A percentile compares a stretch with the other conserved stretches of the same genome.
phyloP scores from a whole-genome alignment of 1,140 invertebrate genomes.

The Pachypeltis micranthus region DNA sequence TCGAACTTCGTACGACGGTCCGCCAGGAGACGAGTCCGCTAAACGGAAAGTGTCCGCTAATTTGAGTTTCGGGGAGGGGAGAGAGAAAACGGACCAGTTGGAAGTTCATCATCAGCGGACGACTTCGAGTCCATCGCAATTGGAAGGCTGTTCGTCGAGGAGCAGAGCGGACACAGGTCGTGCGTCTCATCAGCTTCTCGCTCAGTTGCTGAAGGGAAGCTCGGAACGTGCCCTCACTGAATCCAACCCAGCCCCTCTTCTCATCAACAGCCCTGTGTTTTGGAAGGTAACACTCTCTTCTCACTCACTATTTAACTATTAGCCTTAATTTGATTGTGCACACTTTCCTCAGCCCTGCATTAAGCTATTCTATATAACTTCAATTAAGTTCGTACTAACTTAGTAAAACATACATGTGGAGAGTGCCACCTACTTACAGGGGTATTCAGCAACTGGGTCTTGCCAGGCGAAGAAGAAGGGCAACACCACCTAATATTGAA shows the following conservation, averaged over 20 bases:
- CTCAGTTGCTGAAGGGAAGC: constrained; percentile 58
- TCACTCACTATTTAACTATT: constrained; percentile 9
- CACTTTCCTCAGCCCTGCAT: too few species aligned
- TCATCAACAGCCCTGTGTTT: constrained; percentile 24
- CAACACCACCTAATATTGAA: too few species aligned
- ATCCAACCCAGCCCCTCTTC: constrained; percentile 11
- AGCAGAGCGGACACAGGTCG: constrained; percentile 3
- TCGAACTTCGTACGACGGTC: constrained; percentile 29
- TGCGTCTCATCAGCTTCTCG: constrained; percentile 54
- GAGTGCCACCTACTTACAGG: too few species aligned
- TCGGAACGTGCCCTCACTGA: constrained; percentile 45
- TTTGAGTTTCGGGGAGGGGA: constrained; percentile 28
- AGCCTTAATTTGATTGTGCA: background rate
- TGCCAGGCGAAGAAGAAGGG: too few species aligned
- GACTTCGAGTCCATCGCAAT: constrained; percentile 64
- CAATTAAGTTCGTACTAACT: too few species aligned
- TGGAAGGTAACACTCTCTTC: constrained; percentile 31
- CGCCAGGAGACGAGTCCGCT: constrained; percentile 25
- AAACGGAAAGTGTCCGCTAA: constrained; percentile 43
- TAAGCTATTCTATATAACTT: too few species aligned
- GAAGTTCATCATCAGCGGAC: constrained; percentile 55
- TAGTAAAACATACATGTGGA: too few species aligned
- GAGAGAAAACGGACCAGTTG: constrained; percentile 27
- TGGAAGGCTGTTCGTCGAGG: constrained; percentile 40
- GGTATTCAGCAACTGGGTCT: too few species aligned